Evolutionary conservation across 2,797 vertebrate species (phyloP).

Genomic region (Tenualosa ilisha): DNA sequence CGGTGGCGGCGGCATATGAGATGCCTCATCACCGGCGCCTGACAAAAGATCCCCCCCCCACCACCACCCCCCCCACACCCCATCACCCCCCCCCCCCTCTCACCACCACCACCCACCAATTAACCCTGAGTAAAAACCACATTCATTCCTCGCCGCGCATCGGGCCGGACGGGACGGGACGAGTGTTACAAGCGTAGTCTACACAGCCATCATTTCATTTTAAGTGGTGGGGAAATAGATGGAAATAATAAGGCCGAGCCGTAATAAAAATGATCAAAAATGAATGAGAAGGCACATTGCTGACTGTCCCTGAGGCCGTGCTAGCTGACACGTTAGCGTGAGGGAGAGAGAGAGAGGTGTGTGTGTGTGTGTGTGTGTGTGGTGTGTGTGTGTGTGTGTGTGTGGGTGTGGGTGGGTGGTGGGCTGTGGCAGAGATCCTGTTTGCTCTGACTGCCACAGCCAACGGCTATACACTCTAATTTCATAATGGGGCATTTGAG

Average conservation of each 20-base stretch:
- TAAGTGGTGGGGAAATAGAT: constrained; percentile 7
- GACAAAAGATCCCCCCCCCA: not conserved
- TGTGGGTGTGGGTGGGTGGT: not conserved
- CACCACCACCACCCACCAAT: not conserved
- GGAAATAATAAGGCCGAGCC: constrained; percentile 4
- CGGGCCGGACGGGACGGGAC: not conserved
- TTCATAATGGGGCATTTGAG: not conserved
- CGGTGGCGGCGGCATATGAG: not conserved
- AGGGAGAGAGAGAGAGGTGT: not conserved
- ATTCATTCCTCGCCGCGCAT: not conserved
- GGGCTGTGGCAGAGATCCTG: not conserved
- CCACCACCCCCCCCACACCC: not conserved
- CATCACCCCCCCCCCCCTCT: not conserved
- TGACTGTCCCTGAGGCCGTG: not conserved
- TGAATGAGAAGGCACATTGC: not conserved
- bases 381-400: not conserved
- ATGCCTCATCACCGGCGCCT: not conserved
- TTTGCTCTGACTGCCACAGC: not conserved
- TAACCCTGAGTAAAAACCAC: not conserved
- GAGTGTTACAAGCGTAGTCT: not conserved
- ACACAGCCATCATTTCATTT: constrained; percentile 18
- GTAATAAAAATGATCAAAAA: constrained; percentile 8
- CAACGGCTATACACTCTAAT: not conserved
- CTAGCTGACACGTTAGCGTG: not conserved
- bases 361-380: not conserved